Base-by-base conservation (phyloP, 2,888 invertebrate genomes). In the Andrena flavipes region DNA sequence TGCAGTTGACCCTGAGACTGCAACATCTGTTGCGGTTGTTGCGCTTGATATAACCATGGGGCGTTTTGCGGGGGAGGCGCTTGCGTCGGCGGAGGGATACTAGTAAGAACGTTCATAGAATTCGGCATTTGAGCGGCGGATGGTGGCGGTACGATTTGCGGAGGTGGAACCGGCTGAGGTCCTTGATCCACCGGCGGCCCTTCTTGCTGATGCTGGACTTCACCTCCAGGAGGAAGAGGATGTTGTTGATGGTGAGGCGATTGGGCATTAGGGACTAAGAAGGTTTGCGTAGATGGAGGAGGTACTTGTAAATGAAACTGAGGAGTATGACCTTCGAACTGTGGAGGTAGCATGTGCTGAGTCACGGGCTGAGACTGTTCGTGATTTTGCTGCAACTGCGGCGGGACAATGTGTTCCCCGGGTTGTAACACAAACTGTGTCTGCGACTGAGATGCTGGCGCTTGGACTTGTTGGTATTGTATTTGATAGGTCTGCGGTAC, bases 131-230 rank as follows among this genome's bases (percentile, higher is more conserved):
- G 93, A 76, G 89, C 90, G 10, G 88, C 88, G 7, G 88, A 89
- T 23, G 93, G 93, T 0, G 93, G 93, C 23, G 93, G 93, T 29
- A 93, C 93, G 90, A 93, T 93, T 84, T 93, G 93, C 1, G 94
- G 94, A 1, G 93, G 93, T 68, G 94, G 94, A 42, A 93, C 93
- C n/a, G 93, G 93, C 78, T 93, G 93, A 0, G 95, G 95, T 60
- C 95, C 95, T 88, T 95, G 95, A 62, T 96, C 94, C 0, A 95
- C 91, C 29, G 89, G 82, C 29, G 89, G 83, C 7, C 87, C 54
- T 92, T 95, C 87, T 93, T 94, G 88, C 93, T 92, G 90, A 95
- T 95, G 29, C 93, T 94, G 87, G 92, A 94, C 89, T 94, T 95
- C 51, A 94, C 94, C 86, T 94, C 95, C 23, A 90, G 91, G 89